A percentile compares a stretch with the other conserved stretches of the same genome.
Conservation (phyloP, 2,888 invertebrate species). For the Byasa hedistus region DNA sequence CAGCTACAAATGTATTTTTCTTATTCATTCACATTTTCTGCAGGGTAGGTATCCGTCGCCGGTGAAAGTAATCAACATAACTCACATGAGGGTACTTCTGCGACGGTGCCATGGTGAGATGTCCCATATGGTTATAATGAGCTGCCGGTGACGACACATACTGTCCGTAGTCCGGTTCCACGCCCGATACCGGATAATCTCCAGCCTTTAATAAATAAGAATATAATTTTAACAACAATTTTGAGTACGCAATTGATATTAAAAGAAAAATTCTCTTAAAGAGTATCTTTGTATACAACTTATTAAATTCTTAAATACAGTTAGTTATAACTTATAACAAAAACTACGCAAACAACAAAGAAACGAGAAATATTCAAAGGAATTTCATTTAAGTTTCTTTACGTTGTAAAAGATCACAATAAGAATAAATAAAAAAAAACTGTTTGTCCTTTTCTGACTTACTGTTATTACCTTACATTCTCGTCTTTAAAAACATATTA, state of each 20-base stretch:
- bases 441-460: conserved; percentile 17
- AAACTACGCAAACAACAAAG: background rate
- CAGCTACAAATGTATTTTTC: too few species aligned
- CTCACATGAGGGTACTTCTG: conserved; percentile 77
- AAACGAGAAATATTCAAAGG: conserved; percentile 9
- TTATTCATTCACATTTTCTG: too few species aligned
- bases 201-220: conserved; percentile 55
- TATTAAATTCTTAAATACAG: background rate
- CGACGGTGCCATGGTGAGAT: conserved; percentile 77
- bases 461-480: conserved; percentile 1
- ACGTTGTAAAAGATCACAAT: conserved; percentile 16
- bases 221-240: background rate
- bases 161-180: conserved; percentile 74
- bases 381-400: conserved; percentile 26
- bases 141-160: conserved; percentile 75
- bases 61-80: conserved; percentile 31
- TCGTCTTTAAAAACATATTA: background rate
- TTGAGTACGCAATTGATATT: too few species aligned
- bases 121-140: conserved; percentile 77
- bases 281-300: too few species aligned
- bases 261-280: too few species aligned
- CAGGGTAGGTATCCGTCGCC: too few species aligned
- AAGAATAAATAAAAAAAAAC: conserved; percentile 19
- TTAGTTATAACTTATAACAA: background rate
- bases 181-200: conserved; percentile 68